Percentiles rank a stretch among this genome's conserved stretches.
Evolutionary conservation across 2,113 vertebrate genomes (phyloP).

Genomic region (Seriola quinqueradiata): DNA sequence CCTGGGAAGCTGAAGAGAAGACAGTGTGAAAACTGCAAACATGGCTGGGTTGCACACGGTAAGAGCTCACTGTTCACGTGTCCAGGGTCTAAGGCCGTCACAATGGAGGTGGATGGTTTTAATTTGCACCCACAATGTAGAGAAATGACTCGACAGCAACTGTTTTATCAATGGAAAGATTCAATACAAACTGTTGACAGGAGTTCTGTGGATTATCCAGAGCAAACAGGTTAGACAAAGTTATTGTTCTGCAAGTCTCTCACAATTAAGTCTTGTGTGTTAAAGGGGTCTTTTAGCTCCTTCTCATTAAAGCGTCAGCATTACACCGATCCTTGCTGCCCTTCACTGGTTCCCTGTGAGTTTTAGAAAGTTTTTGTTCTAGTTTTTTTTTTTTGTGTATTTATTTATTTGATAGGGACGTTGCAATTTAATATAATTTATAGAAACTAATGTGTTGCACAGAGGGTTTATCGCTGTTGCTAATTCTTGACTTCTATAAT

Average conservation of each 20-base stretch:
- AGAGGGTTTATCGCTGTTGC: no score
- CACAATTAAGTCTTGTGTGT: neutral
- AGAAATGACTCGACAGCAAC: neutral
- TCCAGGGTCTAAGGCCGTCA: neutral
- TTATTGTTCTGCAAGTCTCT: neutral
- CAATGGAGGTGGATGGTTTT: neutral
- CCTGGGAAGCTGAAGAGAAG: conserved; percentile 95
- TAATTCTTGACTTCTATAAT: no score
- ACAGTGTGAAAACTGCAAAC: conserved; percentile 96
- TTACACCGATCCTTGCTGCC: neutral
- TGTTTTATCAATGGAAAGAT: neutral
- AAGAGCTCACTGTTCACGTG: conserved; percentile 58
- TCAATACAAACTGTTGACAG: no score
- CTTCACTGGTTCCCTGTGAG: neutral
- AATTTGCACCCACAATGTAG: neutral
- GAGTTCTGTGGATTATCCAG: neutral
- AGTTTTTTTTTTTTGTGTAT: no score
- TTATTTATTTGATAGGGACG: neutral
- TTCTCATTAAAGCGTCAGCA: neutral
- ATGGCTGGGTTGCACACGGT: conserved; percentile 99
- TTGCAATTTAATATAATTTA: no score
- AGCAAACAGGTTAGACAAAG: neutral
- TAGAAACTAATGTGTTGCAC: no score
- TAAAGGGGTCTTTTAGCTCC: neutral
- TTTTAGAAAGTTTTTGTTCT: neutral